Base-by-base conservation (phyloP, 1,140 invertebrate species). In the Elysia chlorotica region DNA sequence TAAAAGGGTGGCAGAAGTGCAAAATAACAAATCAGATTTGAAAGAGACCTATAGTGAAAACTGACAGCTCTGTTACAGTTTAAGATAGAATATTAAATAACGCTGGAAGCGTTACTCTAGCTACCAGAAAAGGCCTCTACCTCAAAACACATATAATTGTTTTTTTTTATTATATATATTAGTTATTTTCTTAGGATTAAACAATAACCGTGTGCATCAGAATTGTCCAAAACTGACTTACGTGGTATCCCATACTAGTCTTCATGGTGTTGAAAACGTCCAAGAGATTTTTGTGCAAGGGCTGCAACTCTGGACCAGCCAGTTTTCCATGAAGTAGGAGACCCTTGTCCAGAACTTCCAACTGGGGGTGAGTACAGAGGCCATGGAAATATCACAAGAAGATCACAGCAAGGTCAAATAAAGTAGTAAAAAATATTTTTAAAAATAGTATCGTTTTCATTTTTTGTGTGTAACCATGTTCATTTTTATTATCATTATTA, bases 241-340 rank as follows among this genome's bases (percentile, higher is more conserved):
- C 74, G 48, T 59, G 25, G 37, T 67, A 61, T 4, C 48, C 62
- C 57, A 71, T 71, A 5, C 91, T 91, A 79, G 93, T 91, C 76
- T 92, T 92, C 48, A 96, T 88, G 77, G 95, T 92, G 0, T 90
- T 91, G 79, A 96, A 95, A 57, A 93, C 89, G 82, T 96, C 95
- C n/a, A 94, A 89, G 5, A 98, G 87, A 68, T 93, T 90, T 78
- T 93, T 92, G 79, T 98, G 96, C 33, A 98, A 83, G 1, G 95
- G 95, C 74, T 94, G 93, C 0, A 97, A 92, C 19, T 92, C 93
- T 0, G 91, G 81, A 0, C 95, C 93, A 1, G 94, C 95, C 41
- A 97, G 88, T 77, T 93, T 90, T 0, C 93, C 94, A 83, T 98
- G 95, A 17, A 97, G 84, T 19, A 91, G 87, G 0, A 97, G 83